Percentiles rank a stretch among this genome's conserved stretches.
These are phyloP conservation scores for Eunapius fragilis DNA, from an alignment of 37 sponge, comb jelly and placozoan genomes.

Conservation along the genomic window DNA sequence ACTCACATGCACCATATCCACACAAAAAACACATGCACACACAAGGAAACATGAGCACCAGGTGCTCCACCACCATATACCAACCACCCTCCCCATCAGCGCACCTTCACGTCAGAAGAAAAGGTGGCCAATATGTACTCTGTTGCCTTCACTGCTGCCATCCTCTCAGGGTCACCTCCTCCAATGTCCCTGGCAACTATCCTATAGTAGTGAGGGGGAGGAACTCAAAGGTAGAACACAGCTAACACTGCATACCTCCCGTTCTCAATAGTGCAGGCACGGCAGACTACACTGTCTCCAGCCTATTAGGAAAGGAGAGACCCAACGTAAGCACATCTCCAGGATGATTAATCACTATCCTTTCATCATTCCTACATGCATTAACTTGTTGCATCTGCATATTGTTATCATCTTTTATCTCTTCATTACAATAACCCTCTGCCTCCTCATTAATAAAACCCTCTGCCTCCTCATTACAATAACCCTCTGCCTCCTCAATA, in stretches of 20 bases:
- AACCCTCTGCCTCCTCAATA: too few species aligned
- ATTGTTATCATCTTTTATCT: too few species aligned
- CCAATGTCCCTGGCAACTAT: conserved; percentile 49
- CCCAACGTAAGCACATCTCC: background rate
- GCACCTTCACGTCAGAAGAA: background rate
- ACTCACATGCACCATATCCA: too few species aligned
- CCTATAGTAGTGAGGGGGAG: background rate
- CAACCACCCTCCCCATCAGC: too few species aligned
- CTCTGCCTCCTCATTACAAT: too few species aligned
- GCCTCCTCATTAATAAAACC: too few species aligned
- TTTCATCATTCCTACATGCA: background rate
- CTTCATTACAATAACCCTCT: too few species aligned
- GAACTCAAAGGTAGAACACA: background rate
- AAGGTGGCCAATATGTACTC: background rate
- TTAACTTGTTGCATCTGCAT: too few species aligned
- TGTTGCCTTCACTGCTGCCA: conserved; percentile 35
- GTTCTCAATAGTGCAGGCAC: background rate
- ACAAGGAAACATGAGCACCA: too few species aligned
- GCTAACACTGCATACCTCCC: background rate
- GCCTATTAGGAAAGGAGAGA: background rate
- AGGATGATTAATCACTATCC: background rate
- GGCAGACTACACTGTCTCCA: background rate
- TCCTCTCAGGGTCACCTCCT: conserved; percentile 10
- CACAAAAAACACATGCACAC: too few species aligned
- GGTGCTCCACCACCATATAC: too few species aligned